These are phyloP conservation scores for Melanotaenia maccullochi DNA, from an alignment of 2,797 vertebrate species.

Conservation along the genomic window DNA sequence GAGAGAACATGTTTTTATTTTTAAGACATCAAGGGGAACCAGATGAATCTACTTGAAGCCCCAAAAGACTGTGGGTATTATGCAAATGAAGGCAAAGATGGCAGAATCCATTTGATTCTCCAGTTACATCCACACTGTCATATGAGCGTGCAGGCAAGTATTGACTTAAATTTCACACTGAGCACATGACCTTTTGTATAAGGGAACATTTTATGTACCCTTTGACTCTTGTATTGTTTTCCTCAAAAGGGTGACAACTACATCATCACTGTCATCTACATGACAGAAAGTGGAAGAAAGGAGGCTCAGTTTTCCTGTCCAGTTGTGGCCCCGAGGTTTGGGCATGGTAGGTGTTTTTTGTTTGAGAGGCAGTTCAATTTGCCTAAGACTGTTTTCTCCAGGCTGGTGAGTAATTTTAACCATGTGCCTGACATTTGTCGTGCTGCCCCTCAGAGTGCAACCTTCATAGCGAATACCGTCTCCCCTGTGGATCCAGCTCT, in stretches of 20 bases:
- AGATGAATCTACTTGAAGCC: conserved; percentile 61
- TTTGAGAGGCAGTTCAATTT: conserved; percentile 50
- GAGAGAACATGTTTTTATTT: conserved; percentile 11
- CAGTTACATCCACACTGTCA: conserved; percentile 76
- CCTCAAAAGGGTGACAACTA: conserved; percentile 70
- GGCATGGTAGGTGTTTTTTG: conserved; percentile 62
- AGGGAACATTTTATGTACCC: conserved; percentile 43
- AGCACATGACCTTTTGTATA: conserved; percentile 60
- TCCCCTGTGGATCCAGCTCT: conserved; percentile 74
- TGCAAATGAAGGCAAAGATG: conserved; percentile 64
- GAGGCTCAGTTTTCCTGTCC: conserved; percentile 76
- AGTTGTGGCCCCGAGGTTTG: conserved; percentile 30
- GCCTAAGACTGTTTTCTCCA: conserved; percentile 34
- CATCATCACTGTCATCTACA: conserved; percentile 70
- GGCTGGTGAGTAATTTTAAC: conserved; percentile 61
- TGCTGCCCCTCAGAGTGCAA: conserved; percentile 79
- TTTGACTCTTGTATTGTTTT: conserved; percentile 44
- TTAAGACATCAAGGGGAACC: conserved; percentile 64
- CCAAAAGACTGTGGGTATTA: conserved; percentile 80
- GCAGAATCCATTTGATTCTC: conserved; percentile 67
- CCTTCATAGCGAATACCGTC: conserved; percentile 73
- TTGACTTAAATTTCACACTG: conserved; percentile 50
- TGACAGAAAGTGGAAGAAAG: conserved; percentile 51
- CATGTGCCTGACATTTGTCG: conserved; percentile 61
- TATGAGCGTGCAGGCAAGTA: conserved; percentile 79